These are phyloP conservation scores for Meriones unguiculatus DNA, from an alignment of 2,113 vertebrate genomes.

Conservation along the genomic window DNA sequence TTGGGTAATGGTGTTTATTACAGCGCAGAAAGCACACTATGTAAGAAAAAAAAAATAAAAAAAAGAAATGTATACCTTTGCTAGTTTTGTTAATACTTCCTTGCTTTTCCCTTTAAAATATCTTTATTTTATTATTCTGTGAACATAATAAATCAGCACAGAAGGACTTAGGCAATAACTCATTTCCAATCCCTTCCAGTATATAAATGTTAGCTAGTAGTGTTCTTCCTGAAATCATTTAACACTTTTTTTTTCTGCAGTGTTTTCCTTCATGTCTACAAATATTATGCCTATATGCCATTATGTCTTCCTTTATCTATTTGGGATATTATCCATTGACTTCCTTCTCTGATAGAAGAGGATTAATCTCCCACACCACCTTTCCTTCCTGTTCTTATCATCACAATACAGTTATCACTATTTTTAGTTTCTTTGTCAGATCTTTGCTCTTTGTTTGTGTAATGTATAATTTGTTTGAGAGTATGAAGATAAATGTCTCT, in stretches of 20 bases:
- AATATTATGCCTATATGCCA: slow-evolving; percentile 27
- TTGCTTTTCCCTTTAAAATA: slow-evolving; percentile 4
- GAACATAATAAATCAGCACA: not conserved
- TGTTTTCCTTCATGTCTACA: slow-evolving; percentile 40
- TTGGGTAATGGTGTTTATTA: not conserved
- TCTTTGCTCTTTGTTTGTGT: slow-evolving; percentile 55
- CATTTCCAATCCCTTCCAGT: not conserved
- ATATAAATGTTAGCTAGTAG: not conserved
- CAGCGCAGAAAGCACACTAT: not conserved
- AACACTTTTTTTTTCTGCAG: not conserved
- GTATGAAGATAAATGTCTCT: slow-evolving; percentile 20
- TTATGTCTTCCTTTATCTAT: slow-evolving; percentile 33
- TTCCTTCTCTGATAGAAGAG: slow-evolving; percentile 42
- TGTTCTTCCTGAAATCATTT: not conserved
- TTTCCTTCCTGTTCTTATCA: not conserved
- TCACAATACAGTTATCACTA: not conserved
- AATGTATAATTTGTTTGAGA: slow-evolving; percentile 37
- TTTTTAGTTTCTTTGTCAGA: slow-evolving; percentile 25
- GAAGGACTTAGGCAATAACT: not conserved
- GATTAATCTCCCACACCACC: not conserved
- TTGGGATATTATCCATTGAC: slow-evolving; percentile 51
- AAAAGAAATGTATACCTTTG: not conserved
- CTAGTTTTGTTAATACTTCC: not conserved
- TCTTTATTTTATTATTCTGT: not conserved
- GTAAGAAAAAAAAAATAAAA: not conserved